Evolutionary conservation across 2,888 invertebrate species (phyloP).

Genomic region (Aphelenchoides bicaudatus): DNA sequence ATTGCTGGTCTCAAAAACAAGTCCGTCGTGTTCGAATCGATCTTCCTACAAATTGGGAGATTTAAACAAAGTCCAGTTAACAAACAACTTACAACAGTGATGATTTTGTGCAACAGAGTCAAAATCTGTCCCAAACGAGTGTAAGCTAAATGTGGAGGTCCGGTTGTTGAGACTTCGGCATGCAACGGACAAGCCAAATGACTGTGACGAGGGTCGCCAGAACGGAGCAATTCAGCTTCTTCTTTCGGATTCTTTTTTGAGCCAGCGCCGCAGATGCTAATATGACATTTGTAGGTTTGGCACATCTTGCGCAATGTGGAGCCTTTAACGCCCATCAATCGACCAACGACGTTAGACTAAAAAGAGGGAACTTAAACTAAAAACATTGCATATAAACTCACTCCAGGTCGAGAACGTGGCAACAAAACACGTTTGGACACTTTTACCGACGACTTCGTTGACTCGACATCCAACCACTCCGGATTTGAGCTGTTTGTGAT

Average conservation of each 20-base stretch:
- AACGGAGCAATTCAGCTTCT: conserved; percentile 7
- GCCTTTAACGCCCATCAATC: conserved; percentile 55
- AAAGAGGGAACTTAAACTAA: conserved; percentile 21
- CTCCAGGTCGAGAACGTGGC: conserved; percentile 47
- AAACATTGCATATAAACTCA: conserved; percentile 22
- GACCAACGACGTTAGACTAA: conserved; percentile 59
- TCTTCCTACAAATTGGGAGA: conserved; percentile 13
- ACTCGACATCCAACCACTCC: conserved; percentile 57
- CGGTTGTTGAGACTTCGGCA: conserved; percentile 16
- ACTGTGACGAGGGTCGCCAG: conserved; percentile 19
- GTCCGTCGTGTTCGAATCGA: conserved; percentile 14
- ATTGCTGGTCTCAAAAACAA: no score
- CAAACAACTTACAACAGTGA: conserved; percentile 36
- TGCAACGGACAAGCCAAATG: conserved; percentile 21
- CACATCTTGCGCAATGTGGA: conserved; percentile 50
- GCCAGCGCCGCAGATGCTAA: conserved; percentile 14
- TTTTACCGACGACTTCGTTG: conserved; percentile 47
- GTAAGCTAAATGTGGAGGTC: conserved; percentile 44
- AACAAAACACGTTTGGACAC: conserved; percentile 51
- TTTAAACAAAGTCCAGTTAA: background rate
- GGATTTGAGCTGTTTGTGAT: conserved; percentile 50
- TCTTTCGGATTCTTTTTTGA: conserved; percentile 14
- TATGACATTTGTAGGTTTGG: conserved; percentile 36
- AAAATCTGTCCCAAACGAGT: conserved; percentile 47
- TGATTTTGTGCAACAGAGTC: conserved; percentile 38